Percentiles rank a stretch among this genome's conserved stretches.
phyloP scores from a whole-genome alignment of 2,113 vertebrate species.

The Hippocampus mohnikei region DNA sequence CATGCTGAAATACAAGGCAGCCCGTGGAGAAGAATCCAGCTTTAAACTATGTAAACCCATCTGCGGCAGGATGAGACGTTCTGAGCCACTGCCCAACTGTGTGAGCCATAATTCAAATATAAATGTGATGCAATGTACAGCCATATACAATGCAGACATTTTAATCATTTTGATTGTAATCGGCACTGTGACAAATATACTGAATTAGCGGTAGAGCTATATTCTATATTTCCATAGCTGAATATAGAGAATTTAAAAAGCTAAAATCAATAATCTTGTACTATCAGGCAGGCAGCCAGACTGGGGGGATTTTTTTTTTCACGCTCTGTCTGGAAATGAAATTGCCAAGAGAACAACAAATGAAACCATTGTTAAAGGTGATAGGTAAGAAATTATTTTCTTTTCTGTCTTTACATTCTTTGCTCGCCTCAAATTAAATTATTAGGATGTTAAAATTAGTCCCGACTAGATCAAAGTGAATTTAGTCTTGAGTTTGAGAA shows the following conservation, averaged over 20 bases:
- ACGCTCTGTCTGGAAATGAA: constrained; percentile 54
- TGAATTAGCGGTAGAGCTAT: neutral
- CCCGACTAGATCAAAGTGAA: neutral
- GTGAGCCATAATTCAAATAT: neutral
- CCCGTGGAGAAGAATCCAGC: neutral
- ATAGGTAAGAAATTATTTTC: constrained; percentile 27
- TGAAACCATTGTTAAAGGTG: constrained; percentile 37
- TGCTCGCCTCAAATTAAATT: neutral
- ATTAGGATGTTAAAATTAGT: neutral
- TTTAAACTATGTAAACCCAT: neutral
- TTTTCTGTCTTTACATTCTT: constrained; percentile 12
- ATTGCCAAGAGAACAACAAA: constrained; percentile 46
- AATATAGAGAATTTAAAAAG: constrained; percentile 40
- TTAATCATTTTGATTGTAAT: neutral
- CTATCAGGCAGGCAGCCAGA: constrained; percentile 26
- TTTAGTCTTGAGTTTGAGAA: neutral
- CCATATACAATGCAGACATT: constrained; percentile 9
- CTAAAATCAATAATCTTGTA: constrained; percentile 57
- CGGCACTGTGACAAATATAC: neutral
- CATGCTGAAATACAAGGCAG: constrained; percentile 3
- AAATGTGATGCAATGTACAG: neutral
- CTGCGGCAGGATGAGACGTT: neutral
- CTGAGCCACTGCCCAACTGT: neutral
- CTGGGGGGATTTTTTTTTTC: constrained; percentile 44
- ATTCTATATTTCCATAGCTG: constrained; percentile 19